Evolutionary conservation across 2,797 vertebrate species (phyloP).

Genomic region (Platalea minor): DNA sequence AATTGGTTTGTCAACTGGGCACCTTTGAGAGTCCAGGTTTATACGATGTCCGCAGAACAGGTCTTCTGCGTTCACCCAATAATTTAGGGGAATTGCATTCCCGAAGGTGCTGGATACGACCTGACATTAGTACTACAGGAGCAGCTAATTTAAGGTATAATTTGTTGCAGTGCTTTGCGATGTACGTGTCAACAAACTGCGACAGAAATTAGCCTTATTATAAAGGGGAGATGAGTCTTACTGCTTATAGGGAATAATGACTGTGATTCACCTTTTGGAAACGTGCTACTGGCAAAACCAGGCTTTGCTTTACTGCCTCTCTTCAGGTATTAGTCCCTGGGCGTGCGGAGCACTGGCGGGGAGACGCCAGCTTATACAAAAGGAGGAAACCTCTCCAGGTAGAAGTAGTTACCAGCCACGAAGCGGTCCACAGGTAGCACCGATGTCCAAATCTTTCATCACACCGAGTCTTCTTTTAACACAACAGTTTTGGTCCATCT

Average conservation of each 20-base stretch:
- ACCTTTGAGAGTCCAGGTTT: neutral
- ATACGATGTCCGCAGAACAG: fast-evolving
- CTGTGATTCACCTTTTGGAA: neutral
- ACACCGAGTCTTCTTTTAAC: neutral
- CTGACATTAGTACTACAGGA: neutral
- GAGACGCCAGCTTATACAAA: neutral
- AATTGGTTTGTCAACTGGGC: neutral
- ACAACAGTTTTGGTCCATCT: neutral
- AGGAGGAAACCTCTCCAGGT: neutral
- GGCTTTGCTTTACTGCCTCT: neutral
- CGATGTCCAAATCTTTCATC: neutral
- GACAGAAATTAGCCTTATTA: neutral
- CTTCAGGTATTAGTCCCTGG: neutral
- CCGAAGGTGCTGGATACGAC: neutral
- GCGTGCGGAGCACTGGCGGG: fast-evolving
- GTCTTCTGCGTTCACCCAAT: neutral
- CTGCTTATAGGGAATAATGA: neutral
- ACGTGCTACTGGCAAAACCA: neutral
- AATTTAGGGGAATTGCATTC: neutral
- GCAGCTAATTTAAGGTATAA: neutral
- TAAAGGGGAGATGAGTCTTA: neutral
- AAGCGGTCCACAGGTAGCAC: neutral
- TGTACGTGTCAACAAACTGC: neutral
- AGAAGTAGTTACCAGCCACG: neutral
- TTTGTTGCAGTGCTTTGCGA: neutral